Percentiles rank a stretch among this genome's conserved stretches.
Evolutionary conservation across 2,113 vertebrate species (phyloP).

Genomic region (Nothoprocta perdicaria): DNA sequence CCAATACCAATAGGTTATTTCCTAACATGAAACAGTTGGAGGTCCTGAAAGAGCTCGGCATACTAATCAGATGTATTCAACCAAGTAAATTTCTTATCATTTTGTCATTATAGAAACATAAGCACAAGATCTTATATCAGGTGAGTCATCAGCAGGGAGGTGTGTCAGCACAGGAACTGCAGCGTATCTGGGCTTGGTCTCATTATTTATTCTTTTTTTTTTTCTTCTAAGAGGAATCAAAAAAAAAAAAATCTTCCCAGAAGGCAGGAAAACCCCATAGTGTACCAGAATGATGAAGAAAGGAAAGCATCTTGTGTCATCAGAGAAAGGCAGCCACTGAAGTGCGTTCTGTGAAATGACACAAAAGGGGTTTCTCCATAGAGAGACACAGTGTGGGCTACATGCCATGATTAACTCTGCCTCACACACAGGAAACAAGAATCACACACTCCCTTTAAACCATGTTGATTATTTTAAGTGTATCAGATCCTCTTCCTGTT

Average conservation of each 20-base stretch:
- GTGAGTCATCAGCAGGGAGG: slow-evolving; percentile 68
- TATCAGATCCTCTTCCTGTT: slow-evolving; percentile 73
- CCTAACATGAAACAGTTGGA: neutral
- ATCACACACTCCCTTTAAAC: slow-evolving; percentile 44
- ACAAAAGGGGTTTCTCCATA: slow-evolving; percentile 53
- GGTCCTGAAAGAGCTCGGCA: slow-evolving; percentile 21
- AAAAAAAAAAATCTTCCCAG: slow-evolving; percentile 43
- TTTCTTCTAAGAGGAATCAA: slow-evolving; percentile 11
- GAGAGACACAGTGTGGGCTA: neutral
- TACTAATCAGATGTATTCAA: slow-evolving; percentile 24
- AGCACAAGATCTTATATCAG: slow-evolving; percentile 37
- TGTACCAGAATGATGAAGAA: slow-evolving; percentile 57
- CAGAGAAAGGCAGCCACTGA: slow-evolving; percentile 46
- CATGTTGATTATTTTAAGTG: neutral
- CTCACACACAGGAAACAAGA: slow-evolving; percentile 61
- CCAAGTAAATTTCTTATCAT: slow-evolving; percentile 27
- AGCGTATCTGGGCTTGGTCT: slow-evolving; percentile 62
- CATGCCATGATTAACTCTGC: slow-evolving; percentile 70
- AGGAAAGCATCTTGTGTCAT: slow-evolving; percentile 64
- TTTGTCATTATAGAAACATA: slow-evolving; percentile 34
- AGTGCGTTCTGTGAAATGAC: slow-evolving; percentile 34
- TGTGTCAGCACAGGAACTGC: slow-evolving; percentile 70
- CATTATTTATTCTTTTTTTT: slow-evolving; percentile 55
- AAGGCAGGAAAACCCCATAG: slow-evolving; percentile 68
- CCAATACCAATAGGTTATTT: neutral